Conservation (phyloP, 2,797 vertebrate genomes). For the Coracias cyanogaster region DNA sequence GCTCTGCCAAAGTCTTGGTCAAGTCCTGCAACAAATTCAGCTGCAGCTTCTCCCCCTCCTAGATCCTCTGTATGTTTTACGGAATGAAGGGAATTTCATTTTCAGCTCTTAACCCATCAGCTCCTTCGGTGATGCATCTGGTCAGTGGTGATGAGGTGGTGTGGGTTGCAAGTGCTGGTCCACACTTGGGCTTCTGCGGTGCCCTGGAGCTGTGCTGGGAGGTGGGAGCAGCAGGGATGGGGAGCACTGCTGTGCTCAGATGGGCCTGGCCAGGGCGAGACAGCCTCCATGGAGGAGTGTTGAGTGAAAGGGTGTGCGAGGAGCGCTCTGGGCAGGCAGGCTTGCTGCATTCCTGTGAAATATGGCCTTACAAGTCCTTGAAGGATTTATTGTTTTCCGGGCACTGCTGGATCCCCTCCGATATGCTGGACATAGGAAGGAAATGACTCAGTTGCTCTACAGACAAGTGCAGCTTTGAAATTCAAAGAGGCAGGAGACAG, state of each 20-base stretch:
- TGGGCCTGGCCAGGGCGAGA: fast-evolving
- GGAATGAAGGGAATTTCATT: fast-evolving
- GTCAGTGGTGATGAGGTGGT: fast-evolving
- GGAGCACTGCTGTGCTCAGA: background rate
- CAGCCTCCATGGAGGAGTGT: fast-evolving
- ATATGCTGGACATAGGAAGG: slow-evolving; percentile 58
- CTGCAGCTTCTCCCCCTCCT: background rate
- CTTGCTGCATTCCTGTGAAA: slow-evolving; percentile 34
- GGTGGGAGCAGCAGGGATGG: fast-evolving
- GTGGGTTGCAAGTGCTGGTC: background rate
- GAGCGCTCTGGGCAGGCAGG: background rate
- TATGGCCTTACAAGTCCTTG: slow-evolving; percentile 39
- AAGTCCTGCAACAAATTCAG: background rate
- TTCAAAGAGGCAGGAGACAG: slow-evolving; percentile 32
- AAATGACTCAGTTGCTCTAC: slow-evolving; percentile 73
- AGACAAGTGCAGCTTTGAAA: slow-evolving; percentile 70
- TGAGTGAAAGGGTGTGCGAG: background rate
- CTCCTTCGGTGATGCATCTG: fast-evolving
- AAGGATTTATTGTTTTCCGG: slow-evolving; percentile 70
- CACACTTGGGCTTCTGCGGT: background rate
- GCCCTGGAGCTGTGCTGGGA: background rate
- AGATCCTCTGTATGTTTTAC: fast-evolving
- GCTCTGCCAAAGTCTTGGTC: too few species aligned
- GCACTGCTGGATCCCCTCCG: slow-evolving; percentile 39
- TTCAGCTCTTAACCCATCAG: fast-evolving